Evolutionary conservation across 2,888 invertebrate species (phyloP).

Genomic region (Alloscopus bannaensis): DNA sequence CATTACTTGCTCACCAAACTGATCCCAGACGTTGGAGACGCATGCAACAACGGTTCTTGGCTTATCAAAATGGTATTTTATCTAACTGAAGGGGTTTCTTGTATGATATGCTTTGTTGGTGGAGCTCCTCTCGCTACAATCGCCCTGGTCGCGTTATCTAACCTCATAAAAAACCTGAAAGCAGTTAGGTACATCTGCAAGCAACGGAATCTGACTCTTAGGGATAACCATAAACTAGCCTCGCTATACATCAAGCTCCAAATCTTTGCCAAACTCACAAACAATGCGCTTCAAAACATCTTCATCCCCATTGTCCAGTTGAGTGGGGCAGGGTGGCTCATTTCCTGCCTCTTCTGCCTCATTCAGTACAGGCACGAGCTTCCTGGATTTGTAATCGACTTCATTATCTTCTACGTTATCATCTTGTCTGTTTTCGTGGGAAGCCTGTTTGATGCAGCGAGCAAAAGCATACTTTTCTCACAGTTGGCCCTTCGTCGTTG

Average conservation of each 20-base stretch:
- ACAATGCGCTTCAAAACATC: neutral
- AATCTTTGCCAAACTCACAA: slow-evolving; percentile 16
- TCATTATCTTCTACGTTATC: slow-evolving; percentile 12
- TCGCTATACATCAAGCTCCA: slow-evolving; percentile 16
- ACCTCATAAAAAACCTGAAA: slow-evolving; percentile 21
- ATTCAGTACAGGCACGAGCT: slow-evolving; percentile 12
- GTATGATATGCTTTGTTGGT: neutral
- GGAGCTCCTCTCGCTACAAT: neutral
- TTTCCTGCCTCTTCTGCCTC: slow-evolving; percentile 14
- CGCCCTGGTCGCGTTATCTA: slow-evolving; percentile 13
- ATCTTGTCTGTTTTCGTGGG: neutral
- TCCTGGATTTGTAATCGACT: neutral
- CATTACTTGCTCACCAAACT: slow-evolving; percentile 15
- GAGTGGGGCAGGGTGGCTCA: slow-evolving; percentile 21
- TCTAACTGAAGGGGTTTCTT: neutral
- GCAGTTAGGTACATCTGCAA: slow-evolving; percentile 8
- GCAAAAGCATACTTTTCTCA: slow-evolving; percentile 21
- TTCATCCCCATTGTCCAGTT: slow-evolving; percentile 24
- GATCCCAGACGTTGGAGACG: neutral
- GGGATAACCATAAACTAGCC: slow-evolving; percentile 6
- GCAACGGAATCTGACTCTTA: neutral
- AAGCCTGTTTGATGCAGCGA: slow-evolving; percentile 22
- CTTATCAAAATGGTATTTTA: neutral
- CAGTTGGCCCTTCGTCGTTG: slow-evolving; percentile 10
- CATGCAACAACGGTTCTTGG: slow-evolving; percentile 5